These are phyloP conservation scores for Lineus longissimus DNA, from an alignment of 1,140 invertebrate genomes.

Conservation along the genomic window DNA sequence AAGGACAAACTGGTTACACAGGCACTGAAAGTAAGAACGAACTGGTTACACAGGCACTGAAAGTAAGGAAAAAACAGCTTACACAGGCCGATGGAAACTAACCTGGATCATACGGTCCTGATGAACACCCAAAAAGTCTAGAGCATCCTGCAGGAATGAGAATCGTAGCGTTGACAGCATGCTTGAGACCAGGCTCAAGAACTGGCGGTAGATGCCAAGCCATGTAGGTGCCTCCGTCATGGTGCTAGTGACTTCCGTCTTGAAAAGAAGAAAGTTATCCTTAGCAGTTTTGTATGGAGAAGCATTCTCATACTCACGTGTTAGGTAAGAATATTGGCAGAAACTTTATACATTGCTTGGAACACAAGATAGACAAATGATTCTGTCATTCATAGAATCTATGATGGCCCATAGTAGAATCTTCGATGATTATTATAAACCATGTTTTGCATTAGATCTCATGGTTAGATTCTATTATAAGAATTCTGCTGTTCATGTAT, in stretches of 20 bases:
- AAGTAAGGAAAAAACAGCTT: too few species aligned
- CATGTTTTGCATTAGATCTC: too few species aligned
- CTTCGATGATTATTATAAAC: too few species aligned
- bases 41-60: slow-evolving; percentile 43
- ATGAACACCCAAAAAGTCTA: slow-evolving; percentile 50
- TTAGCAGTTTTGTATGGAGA: neutral
- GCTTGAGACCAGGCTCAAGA: slow-evolving; percentile 38
- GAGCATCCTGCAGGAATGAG: slow-evolving; percentile 52
- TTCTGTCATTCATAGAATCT: too few species aligned
- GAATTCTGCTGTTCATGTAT: too few species aligned
- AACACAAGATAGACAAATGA: too few species aligned
- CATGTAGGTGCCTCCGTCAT: slow-evolving; percentile 21
- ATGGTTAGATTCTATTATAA: too few species aligned
- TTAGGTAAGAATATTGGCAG: too few species aligned
- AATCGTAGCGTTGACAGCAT: slow-evolving; percentile 40
- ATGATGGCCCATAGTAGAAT: too few species aligned
- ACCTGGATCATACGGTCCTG: slow-evolving; percentile 44
- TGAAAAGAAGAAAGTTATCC: slow-evolving; percentile 1
- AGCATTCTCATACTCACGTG: too few species aligned
- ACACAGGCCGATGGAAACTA: neutral
- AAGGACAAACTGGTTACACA: slow-evolving; percentile 27
- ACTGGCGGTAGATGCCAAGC: slow-evolving; percentile 42
- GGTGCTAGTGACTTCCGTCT: neutral
- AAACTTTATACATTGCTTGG: too few species aligned
- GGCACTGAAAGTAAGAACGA: slow-evolving; percentile 32